Evolutionary conservation across 2,888 invertebrate genomes (phyloP).

Genomic region (Pterobdella sp.): DNA sequence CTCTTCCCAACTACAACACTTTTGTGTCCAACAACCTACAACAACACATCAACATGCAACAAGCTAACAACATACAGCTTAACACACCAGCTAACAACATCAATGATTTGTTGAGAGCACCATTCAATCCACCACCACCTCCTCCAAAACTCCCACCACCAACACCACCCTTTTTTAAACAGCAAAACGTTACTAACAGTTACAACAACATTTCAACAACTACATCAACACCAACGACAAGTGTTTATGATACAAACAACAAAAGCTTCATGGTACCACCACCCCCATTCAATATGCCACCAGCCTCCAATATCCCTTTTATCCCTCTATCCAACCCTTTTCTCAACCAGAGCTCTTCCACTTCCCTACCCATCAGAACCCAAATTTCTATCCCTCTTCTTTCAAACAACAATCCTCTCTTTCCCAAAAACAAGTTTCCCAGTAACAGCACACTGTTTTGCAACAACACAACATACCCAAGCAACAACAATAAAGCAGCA

Average conservation of each 20-base stretch:
- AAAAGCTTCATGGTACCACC: not conserved
- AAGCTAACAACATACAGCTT: no score
- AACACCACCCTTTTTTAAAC: no score
- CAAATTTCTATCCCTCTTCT: not conserved
- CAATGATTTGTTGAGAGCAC: no score
- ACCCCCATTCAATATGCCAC: not conserved
- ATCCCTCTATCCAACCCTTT: not conserved
- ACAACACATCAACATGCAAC: not conserved
- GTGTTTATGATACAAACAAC: not conserved
- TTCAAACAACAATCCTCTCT: not conserved
- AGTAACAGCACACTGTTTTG: not conserved
- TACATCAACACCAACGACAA: not conserved
- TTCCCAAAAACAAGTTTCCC: not conserved
- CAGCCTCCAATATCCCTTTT: not conserved
- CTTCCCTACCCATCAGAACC: not conserved
- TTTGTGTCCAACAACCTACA: not conserved
- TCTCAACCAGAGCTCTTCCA: not conserved
- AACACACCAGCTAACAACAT: no score
- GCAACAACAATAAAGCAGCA: not conserved
- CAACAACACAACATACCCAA: not conserved
- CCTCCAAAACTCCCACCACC: no score
- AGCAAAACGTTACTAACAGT: no score
- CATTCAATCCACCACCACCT: no score
- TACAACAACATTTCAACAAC: constrained; percentile 4
- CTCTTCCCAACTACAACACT: not conserved